phyloP scores from a whole-genome alignment of 1,140 invertebrate genomes.

The Philaenus spumarius region DNA sequence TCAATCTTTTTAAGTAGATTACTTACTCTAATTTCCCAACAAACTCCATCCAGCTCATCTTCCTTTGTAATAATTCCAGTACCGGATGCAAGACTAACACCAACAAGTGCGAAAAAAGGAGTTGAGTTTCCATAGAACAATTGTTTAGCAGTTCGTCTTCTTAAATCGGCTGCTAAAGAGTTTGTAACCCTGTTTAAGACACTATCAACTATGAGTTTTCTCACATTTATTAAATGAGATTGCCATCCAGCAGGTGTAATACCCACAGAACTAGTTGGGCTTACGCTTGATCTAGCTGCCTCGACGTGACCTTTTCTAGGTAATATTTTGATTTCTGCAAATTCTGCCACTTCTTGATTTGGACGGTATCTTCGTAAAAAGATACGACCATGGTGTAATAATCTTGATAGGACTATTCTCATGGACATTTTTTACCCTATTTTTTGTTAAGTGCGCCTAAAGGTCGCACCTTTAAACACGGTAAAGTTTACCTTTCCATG shows the following conservation, averaged over 20 bases:
- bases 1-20: too few species aligned
- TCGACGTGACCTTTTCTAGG: slow-evolving; percentile 15
- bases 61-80: slow-evolving; percentile 68
- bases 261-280: slow-evolving; percentile 5
- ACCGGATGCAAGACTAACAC: slow-evolving; percentile 64
- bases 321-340: slow-evolving; percentile 23
- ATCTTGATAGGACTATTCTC: slow-evolving; percentile 42
- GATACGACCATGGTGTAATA: slow-evolving; percentile 49
- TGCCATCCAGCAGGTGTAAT: slow-evolving; percentile 3
- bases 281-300: background rate
- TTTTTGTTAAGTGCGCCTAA: too few species aligned
- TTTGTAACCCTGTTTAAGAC: slow-evolving; percentile 60
- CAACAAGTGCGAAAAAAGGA: slow-evolving; percentile 68
- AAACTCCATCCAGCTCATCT: slow-evolving; percentile 69
- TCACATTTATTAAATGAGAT: slow-evolving; percentile 35
- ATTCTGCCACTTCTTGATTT: slow-evolving; percentile 22
- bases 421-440: slow-evolving; percentile 45
- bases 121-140: slow-evolving; percentile 61
- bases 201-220: slow-evolving; percentile 58
- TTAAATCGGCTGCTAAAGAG: slow-evolving; percentile 52
- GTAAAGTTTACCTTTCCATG: too few species aligned
- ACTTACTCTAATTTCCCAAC: slow-evolving; percentile 65
- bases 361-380: slow-evolving; percentile 20
- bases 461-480: too few species aligned
- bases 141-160: slow-evolving; percentile 51